Base-by-base conservation (phyloP, 1,140 invertebrate species). In the Rhagoletis zephyria region DNA sequence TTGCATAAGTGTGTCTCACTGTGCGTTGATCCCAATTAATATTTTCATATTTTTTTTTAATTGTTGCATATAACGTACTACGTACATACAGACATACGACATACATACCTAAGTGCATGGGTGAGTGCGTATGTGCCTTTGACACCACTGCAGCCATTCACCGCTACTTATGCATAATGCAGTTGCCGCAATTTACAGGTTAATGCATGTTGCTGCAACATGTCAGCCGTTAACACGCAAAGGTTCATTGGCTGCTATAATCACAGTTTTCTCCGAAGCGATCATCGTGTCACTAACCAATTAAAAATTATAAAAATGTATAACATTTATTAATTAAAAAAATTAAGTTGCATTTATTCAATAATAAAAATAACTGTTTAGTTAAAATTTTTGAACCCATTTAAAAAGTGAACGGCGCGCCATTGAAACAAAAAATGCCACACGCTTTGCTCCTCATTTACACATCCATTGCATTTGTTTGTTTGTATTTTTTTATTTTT, bases 301-400 rank as follows among this genome's bases (percentile, higher is more conserved):
- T 59, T 81, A 51, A 56, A 56, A 56, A 81, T 59, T 51, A n/a
- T 81, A 81, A 81, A 81, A 48, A 67, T 67, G 19, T 67, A 56
- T 12, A 63, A 63, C 51, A 3, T 10, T 7, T 12, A 81, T 19
- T 81, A 81, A 51, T 81, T 81, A 48, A 59, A 16, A 30, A 16
- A 81, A 81, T 56, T 56, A 81, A 19, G 19, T 48, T n/a, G 64
- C 64, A 40, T 48, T 74, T 40, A 42, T 42, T 9, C 6, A 14
- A 45, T 67, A 30, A 6, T 40, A 42, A 40, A 10, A 40, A 56
- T 56, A 56, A 67, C 42, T 67, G 65, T 40, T 63, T 12, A 63
- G 61, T 63, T 63, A 9, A 7, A 16, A 63, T 19, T 67, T 67
- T 30, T 30, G 65, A 4, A 67, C 19, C 10, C 30, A 63, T 63